Conservation (phyloP, 2,888 invertebrate species). For the Celastrina argiolus region DNA sequence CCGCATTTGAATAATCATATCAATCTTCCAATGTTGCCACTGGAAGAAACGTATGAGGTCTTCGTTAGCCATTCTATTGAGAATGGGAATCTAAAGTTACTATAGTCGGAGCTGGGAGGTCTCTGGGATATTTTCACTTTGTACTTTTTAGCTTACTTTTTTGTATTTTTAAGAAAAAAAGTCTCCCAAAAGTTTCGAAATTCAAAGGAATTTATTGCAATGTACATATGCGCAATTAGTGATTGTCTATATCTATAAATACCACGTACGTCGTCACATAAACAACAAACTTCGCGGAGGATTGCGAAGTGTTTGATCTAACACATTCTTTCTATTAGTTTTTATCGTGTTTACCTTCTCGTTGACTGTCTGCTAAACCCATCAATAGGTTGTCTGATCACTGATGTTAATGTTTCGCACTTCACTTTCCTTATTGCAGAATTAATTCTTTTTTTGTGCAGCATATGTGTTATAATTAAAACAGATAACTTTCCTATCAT, state of each 20-base stretch:
- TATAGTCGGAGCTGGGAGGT: too few species aligned
- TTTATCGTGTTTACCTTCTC: slow-evolving; percentile 20
- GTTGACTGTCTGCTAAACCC: neutral
- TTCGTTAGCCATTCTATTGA: neutral
- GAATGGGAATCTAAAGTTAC: too few species aligned
- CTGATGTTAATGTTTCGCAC: neutral
- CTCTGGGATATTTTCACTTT: too few species aligned
- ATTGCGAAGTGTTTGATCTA: slow-evolving; percentile 22
- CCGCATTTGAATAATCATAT: neutral
- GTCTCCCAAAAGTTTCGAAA: neutral
- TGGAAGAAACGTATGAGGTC: neutral
- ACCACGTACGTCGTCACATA: slow-evolving; percentile 21
- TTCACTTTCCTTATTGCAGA: neutral
- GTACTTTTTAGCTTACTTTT: too few species aligned
- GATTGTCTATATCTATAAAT: slow-evolving; percentile 23
- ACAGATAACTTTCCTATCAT: too few species aligned
- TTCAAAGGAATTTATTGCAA: slow-evolving; percentile 6
- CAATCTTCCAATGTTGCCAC: neutral
- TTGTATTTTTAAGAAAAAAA: neutral
- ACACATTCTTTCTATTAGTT: slow-evolving; percentile 17
- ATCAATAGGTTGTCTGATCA: neutral
- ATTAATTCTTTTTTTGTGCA: neutral
- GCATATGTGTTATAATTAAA: too few species aligned
- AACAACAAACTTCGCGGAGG: slow-evolving; percentile 14
- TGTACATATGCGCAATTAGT: slow-evolving; percentile 20